Conservation (phyloP, 2,113 vertebrate species). For the Coptodon rendalli region DNA sequence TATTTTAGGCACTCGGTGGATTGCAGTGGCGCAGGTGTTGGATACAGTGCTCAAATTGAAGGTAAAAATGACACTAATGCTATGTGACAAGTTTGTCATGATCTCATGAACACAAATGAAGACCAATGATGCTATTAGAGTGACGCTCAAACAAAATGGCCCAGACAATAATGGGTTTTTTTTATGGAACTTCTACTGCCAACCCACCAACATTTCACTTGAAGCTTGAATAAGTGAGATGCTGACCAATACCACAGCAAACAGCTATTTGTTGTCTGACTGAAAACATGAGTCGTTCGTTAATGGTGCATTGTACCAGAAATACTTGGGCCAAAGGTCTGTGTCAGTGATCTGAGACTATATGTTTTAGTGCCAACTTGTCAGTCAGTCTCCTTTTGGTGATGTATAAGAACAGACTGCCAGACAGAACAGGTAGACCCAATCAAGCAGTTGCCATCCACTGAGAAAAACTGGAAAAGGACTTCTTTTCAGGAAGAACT, state of each 20-base stretch:
- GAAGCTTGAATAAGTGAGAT: background rate
- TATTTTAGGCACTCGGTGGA: background rate
- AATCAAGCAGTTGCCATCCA: background rate
- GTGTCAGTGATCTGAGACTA: background rate
- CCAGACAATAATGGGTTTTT: accelerated
- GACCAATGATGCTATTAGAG: background rate
- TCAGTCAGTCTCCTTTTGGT: background rate
- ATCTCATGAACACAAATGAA: background rate
- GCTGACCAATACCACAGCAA: background rate
- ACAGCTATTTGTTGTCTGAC: background rate
- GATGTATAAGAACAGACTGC: background rate
- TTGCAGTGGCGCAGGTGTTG: background rate
- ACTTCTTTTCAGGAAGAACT: background rate
- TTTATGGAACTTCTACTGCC: background rate
- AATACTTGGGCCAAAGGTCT: background rate
- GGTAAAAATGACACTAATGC: background rate
- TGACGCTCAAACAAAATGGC: background rate
- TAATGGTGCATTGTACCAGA: background rate
- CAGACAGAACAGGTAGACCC: background rate
- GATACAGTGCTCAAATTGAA: background rate
- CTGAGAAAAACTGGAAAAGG: background rate
- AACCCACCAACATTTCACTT: background rate
- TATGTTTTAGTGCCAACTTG: background rate
- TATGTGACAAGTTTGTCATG: background rate
- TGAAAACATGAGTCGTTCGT: background rate